Evolutionary conservation across 2,888 invertebrate genomes (phyloP), one percentile per base, ranked within the genome.

Genomic region (Dione vanillae): DNA sequence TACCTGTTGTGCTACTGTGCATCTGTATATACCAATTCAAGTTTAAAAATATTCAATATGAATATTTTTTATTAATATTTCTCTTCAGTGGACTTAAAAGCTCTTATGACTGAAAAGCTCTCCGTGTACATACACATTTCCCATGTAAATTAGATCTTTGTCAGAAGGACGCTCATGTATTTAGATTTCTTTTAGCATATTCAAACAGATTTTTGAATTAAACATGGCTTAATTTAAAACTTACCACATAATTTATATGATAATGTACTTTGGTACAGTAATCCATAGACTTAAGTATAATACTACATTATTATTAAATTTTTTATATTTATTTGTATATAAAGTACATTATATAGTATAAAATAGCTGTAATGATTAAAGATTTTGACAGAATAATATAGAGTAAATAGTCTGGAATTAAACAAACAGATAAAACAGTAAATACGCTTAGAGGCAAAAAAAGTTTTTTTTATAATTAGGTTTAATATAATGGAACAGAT

Each of bases 171-270:
- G 79, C 75, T 74, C 37, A 52, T 49, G 40, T 58, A 58, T 52
- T 65, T 52, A 40, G 40, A 64, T 47, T 64, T 79, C 75, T 54
- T 82, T 78, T 58, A 78, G 47, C 12, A 76, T 77, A 35, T 71
- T 75, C 62, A 80, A 74, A 35, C 76, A 75, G 70, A 79, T 73
- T 27, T 64, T 61, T 64, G 47, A 64, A 52, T 52, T n/a, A 65
- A 65, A 52, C 20, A 61, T 51, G 16, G 12, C 6, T 67, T 8
- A 12, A 37, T 52, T 43, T 35, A 19, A 16, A 51, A 62, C 61
- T 68, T 68, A 68, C 68, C 68, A 68, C 68, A 68, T 62, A 52
- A 68, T 68, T 62, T 62, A 54, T 51, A 59, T 40, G 41, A 68
- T 41, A 68, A 62, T 20, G 35, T 6, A 27, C 52, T 65, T 52